A percentile compares a stretch with the other conserved stretches of the same genome.
phyloP scores from a whole-genome alignment of 1,140 invertebrate species.

The Musca vetustissima region DNA sequence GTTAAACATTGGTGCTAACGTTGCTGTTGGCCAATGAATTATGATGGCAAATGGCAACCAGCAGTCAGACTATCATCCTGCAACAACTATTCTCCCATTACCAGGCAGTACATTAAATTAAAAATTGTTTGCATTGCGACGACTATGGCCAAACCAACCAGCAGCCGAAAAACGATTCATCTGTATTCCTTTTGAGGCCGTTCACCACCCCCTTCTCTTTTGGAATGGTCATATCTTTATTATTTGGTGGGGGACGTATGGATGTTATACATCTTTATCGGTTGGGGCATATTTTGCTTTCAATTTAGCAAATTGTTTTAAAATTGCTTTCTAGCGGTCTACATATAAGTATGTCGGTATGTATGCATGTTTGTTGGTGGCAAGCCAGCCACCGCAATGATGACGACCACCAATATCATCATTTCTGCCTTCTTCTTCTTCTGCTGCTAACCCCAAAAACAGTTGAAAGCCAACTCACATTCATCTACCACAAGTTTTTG shows the following conservation, averaged over 20 bases:
- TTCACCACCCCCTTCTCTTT: not conserved
- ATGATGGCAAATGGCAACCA: constrained; percentile 20
- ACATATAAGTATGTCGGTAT: too few species aligned
- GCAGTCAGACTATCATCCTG: not conserved
- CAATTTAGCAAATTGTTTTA: constrained; percentile 20
- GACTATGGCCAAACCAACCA: not conserved
- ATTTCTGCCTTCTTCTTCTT: too few species aligned
- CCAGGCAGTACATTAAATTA: not conserved
- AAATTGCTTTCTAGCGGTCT: constrained; percentile 9
- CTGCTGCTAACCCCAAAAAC: too few species aligned
- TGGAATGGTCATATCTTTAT: too few species aligned
- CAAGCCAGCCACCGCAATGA: too few species aligned
- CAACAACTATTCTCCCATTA: not conserved
- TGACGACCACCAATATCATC: too few species aligned
- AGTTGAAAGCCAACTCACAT: too few species aligned
- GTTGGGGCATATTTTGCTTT: constrained; percentile 15
- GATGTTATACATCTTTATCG: too few species aligned
- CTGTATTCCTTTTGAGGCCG: not conserved
- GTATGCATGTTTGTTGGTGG: too few species aligned
- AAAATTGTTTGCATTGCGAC: constrained; percentile 17
- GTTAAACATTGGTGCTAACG: not conserved
- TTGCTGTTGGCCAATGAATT: constrained; percentile 20
- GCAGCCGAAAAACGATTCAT: not conserved
- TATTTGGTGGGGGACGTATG: too few species aligned
- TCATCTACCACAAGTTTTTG: too few species aligned